Evolutionary conservation across 2,888 invertebrate genomes (phyloP), one percentile per base, ranked within the genome.

Genomic region (Hofmannophila pseudospretella): DNA sequence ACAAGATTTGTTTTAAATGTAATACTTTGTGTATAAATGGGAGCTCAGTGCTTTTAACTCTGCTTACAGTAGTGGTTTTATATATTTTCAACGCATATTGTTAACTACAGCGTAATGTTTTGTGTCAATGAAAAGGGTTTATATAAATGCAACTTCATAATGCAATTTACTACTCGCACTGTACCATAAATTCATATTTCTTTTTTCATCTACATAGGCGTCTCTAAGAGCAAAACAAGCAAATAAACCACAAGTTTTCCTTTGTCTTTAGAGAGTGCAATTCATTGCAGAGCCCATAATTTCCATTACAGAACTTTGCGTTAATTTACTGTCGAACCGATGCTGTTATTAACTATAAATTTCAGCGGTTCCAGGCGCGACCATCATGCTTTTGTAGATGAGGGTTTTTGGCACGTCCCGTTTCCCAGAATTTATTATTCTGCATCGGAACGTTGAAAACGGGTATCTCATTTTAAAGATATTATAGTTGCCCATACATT

Each of bases 391-490:
- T 60, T 58, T 49, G 37, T 44, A 37, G 39, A 47, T 34, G 46
- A 47, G 46, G 48, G 54, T 58, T 58, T 61, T 56, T 58, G 67
- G 51, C 53, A 44, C 41, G 46, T 46, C 43, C 53, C 46, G 40
- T 50, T 51, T 51, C 41, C 54, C 51, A 54, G 54, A 62, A 70
- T 71, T 71, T 70, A 73, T 67, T 66, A 67, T 61, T 52, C 33
- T 16, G 14, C 33, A 9, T 1, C n/a, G 23, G 13, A n/a, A 1
- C 14, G n/a, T 4, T 25, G n/a, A 13, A 33, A 33, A 8, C 3
- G 20, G 7, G 11, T 11, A 23, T 12, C 32, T 12, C 23, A 12
- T 7, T 19, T 32, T 9, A 9, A 23, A n/a, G 5, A n/a, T 1
- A 23, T n/a, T 23, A n/a, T 23, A 23, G 8, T 23, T 23, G 8